Conservation (phyloP, 2,888 invertebrate genomes). For the Caprella mutica region DNA sequence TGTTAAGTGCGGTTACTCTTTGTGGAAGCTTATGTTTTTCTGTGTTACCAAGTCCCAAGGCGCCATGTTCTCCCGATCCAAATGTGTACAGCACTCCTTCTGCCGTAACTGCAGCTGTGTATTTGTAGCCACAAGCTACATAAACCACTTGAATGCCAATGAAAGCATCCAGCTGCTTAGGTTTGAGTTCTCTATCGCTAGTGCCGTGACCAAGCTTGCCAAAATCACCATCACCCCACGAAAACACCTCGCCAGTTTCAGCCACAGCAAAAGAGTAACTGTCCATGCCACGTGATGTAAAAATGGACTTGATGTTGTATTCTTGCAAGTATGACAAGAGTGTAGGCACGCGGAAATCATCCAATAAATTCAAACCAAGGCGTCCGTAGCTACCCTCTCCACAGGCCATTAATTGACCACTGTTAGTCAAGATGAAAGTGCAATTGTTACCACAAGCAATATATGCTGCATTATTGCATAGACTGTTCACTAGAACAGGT, state of each 20-base stretch:
- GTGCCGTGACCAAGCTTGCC: constrained; percentile 56
- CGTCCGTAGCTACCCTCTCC: constrained; percentile 56
- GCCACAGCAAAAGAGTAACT: constrained; percentile 54
- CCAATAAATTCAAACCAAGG: constrained; percentile 53
- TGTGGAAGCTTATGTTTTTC: constrained; percentile 53
- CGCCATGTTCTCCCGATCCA: constrained; percentile 54
- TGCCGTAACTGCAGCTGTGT: constrained; percentile 47
- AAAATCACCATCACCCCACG: constrained; percentile 56
- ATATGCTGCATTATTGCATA: constrained; percentile 45
- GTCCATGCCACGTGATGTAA: constrained; percentile 54
- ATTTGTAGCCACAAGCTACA: constrained; percentile 34
- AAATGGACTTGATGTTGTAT: constrained; percentile 52
- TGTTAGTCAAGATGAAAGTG: constrained; percentile 52
- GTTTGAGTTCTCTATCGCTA: constrained; percentile 51
- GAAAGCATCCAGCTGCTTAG: constrained; percentile 52
- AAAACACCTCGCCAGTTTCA: constrained; percentile 55
- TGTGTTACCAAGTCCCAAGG: constrained; percentile 43
- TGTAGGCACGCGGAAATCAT: constrained; percentile 50
- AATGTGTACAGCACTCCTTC: constrained; percentile 55
- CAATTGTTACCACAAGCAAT: constrained; percentile 56
- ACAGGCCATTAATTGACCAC: constrained; percentile 52
- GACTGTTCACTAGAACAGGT: constrained; percentile 44
- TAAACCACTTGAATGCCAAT: constrained; percentile 42
- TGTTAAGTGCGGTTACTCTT: constrained; percentile 42
- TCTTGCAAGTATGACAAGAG: constrained; percentile 52